Base-by-base conservation (phyloP, 2,113 vertebrate species). In the Cephalopholis sonnerati region DNA sequence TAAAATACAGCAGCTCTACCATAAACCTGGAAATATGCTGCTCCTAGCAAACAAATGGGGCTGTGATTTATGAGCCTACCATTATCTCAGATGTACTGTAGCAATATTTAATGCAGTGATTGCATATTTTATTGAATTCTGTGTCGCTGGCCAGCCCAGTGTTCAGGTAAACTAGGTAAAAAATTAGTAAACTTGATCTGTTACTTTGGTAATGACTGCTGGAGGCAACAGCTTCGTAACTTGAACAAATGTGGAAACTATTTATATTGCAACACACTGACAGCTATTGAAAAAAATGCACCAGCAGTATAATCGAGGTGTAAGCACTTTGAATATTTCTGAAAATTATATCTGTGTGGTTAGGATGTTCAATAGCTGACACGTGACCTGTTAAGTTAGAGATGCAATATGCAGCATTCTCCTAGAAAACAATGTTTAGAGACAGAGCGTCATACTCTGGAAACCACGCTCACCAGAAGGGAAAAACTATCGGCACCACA, bases 61-160 rank as follows among this genome's bases (percentile, higher is more conserved):
- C 58, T 39, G 25, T 79, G 71, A 79, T 84, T 86, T 59, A 82
- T 55, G 73, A 74, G 61, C 57, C 22, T 17, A 53, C 12, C 18
- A 53, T 77, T 53, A 63, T 76, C 67, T 55, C 12, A 1, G 55
- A 51, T 66, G 48, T n/a, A 32, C 18, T 77, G 44, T 27, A 29
- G 24, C 48, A 62, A 62, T 46, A 36, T 68, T 51, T 54, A 74
- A 80, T 62, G 44, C 67, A 70, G 29, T 62, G 46, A 75, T 24
- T 75, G 46, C 20, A 36, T 36, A 53, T 58, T 57, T 4, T 51
- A 44, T 68, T 36, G 16, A 46, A 63, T 71, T 39, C 25, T 41
- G 36, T 66, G 15, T 61, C 17, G 36, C 3, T 74, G 41, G 16
- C 32, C 75, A 39, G 48, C 55, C 25, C 53, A 25, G 29, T 63